A percentile compares a stretch with the other conserved stretches of the same genome.
These are phyloP conservation scores for Paedocypris sp. DNA, from an alignment of 2,113 vertebrate species.

Conservation along the genomic window DNA sequence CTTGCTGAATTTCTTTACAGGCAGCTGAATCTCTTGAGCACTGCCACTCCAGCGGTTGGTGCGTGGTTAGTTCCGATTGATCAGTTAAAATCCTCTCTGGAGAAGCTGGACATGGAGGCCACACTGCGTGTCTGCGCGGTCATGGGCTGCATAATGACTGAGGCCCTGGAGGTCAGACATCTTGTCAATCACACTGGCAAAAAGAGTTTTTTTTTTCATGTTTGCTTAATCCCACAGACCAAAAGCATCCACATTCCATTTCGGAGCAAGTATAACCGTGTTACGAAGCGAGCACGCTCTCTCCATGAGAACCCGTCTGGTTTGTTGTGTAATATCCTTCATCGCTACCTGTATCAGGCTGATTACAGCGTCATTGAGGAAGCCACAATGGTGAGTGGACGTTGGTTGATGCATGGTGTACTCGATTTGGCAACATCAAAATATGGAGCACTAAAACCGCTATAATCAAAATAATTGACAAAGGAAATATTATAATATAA, in stretches of 20 bases:
- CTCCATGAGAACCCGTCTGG: constrained; percentile 96
- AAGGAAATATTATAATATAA: too few relatives aligned
- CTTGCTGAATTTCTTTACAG: constrained; percentile 47
- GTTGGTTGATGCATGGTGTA: neutral
- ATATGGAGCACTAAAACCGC: too few relatives aligned
- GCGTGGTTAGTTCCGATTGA: constrained; percentile 97
- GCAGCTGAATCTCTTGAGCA: constrained; percentile 92
- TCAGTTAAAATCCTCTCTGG: constrained; percentile 88
- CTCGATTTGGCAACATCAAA: too few relatives aligned
- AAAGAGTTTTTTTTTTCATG: neutral
- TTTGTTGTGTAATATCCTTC: constrained; percentile 89
- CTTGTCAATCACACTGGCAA: neutral
- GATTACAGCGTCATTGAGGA: constrained; percentile 91
- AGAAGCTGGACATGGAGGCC: constrained; percentile 85
- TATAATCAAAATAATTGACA: too few relatives aligned
- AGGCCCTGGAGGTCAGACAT: constrained; percentile 80
- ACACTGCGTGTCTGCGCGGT: constrained; percentile 88
- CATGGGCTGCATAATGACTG: constrained; percentile 98
- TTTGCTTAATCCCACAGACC: constrained; percentile 62
- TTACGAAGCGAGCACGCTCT: constrained; percentile 85
- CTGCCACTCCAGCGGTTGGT: constrained; percentile 89
- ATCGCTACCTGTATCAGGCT: constrained; percentile 92
- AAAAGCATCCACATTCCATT: constrained; percentile 93
- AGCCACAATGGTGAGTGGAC: constrained; percentile 87
- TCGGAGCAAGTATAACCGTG: constrained; percentile 91